Conservation (phyloP, 1,140 invertebrate genomes). For the Steinernema khuongi region DNA sequence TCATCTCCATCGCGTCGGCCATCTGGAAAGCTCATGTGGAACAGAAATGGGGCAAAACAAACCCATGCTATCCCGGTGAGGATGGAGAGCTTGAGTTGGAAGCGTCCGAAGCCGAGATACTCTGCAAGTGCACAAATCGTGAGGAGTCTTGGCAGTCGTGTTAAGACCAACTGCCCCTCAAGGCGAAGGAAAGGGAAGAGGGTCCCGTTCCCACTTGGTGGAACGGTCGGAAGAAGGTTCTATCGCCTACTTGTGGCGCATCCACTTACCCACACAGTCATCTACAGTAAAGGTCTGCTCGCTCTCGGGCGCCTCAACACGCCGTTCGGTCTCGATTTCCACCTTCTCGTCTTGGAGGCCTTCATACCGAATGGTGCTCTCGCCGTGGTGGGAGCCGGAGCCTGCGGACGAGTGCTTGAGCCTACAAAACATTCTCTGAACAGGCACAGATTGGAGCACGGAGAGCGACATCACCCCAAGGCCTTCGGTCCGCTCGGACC, state of each 20-base stretch:
- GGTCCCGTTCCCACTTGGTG: too few relatives aligned
- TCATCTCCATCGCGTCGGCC: constrained; percentile 98
- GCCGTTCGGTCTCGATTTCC: constrained; percentile 29
- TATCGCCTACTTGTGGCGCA: too few relatives aligned
- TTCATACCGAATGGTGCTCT: constrained; percentile 35
- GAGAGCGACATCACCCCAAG: constrained; percentile 27
- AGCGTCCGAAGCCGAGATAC: constrained; percentile 81
- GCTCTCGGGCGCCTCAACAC: constrained; percentile 18
- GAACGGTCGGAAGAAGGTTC: too few relatives aligned
- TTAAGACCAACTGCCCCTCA: too few relatives aligned
- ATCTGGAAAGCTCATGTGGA: constrained; percentile 70
- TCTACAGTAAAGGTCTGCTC: constrained; percentile 74
- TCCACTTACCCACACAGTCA: constrained; percentile 63
- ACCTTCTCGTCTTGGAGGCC: constrained; percentile 30
- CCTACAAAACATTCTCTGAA: constrained; percentile 18
- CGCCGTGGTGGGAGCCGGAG: background rate
- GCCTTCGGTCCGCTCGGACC: too few relatives aligned
- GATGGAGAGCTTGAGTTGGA: constrained; percentile 74
- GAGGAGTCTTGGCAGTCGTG: constrained; percentile 63
- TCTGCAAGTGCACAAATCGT: constrained; percentile 21
- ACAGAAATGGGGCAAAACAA: background rate
- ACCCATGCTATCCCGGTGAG: constrained; percentile 63
- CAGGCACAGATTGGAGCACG: background rate
- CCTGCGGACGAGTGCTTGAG: background rate
- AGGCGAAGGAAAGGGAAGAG: too few relatives aligned